These are phyloP conservation scores for Gymnogyps californianus DNA, from an alignment of 2,113 vertebrate genomes.

Conservation along the genomic window DNA sequence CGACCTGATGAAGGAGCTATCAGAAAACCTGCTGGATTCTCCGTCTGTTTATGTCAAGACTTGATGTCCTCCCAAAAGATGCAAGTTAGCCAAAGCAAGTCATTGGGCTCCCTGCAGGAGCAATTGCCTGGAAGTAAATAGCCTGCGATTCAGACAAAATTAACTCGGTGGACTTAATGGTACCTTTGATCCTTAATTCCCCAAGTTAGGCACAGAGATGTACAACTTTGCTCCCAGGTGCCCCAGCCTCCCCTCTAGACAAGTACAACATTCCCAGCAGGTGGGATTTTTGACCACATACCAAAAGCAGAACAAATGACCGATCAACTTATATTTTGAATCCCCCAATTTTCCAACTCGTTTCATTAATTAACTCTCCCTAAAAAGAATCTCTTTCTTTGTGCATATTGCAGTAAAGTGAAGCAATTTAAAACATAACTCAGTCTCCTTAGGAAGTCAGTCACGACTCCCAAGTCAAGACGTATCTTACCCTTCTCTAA, in stretches of 20 bases:
- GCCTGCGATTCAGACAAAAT: background rate
- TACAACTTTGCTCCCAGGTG: background rate
- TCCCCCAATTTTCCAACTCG: background rate
- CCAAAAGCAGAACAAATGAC: background rate
- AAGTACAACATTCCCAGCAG: background rate
- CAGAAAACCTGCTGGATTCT: slow-evolving; percentile 1
- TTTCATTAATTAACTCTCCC: background rate
- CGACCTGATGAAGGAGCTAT: slow-evolving; percentile 3
- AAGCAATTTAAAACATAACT: background rate
- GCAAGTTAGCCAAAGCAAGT: background rate
- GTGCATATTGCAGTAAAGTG: background rate
- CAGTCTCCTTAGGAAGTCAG: background rate
- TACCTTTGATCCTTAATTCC: background rate
- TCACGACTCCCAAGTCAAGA: background rate
- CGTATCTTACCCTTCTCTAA: background rate
- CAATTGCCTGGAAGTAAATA: background rate
- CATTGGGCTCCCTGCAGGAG: background rate
- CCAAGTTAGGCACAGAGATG: background rate
- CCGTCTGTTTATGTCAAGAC: background rate
- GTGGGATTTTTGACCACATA: background rate
- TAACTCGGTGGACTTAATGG: background rate
- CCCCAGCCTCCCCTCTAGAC: background rate
- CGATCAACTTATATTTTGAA: background rate
- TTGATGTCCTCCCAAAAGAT: background rate
- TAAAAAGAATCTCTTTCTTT: background rate